phyloP scores from a whole-genome alignment of 1,140 invertebrate species.

The Eciton burchellii region DNA sequence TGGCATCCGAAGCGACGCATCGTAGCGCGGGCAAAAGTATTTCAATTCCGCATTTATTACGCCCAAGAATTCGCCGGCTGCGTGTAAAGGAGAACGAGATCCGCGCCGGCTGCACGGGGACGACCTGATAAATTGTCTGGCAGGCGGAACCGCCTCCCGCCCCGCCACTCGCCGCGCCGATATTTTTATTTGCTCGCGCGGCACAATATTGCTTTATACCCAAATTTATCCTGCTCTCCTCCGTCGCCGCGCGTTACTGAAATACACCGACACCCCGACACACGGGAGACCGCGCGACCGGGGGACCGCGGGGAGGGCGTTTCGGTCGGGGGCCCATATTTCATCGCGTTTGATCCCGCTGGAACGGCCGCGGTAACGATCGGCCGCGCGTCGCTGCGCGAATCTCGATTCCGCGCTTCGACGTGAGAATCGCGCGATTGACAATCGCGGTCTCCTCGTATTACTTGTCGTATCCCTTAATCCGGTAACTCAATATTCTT shows the following conservation, averaged over 20 bases:
- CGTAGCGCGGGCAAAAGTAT: constrained; percentile 17
- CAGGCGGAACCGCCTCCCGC: constrained; percentile 19
- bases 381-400: too few relatives aligned
- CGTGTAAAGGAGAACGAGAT: constrained; percentile 47
- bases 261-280: too few relatives aligned
- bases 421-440: too few relatives aligned
- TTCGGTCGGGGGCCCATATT: too few relatives aligned
- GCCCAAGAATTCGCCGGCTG: constrained; percentile 25
- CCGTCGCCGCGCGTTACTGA: background rate
- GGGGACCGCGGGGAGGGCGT: too few relatives aligned
- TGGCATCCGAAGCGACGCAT: constrained; percentile 20
- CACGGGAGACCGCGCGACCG: too few relatives aligned
- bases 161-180: constrained; percentile 26
- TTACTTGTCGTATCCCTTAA: too few relatives aligned
- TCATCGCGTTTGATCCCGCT: too few relatives aligned
- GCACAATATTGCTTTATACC: constrained; percentile 47
- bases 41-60: constrained; percentile 58
- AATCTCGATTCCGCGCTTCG: too few relatives aligned
- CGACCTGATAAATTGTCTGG: constrained; percentile 40
- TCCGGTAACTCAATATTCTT: too few relatives aligned
- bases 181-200: constrained; percentile 53
- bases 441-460: too few relatives aligned
- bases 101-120: background rate
- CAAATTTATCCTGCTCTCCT: constrained; percentile 41
- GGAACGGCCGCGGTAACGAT: too few relatives aligned